Evolutionary conservation across 2,113 vertebrate genomes (phyloP).

Genomic region (Xenopus borealis): DNA sequence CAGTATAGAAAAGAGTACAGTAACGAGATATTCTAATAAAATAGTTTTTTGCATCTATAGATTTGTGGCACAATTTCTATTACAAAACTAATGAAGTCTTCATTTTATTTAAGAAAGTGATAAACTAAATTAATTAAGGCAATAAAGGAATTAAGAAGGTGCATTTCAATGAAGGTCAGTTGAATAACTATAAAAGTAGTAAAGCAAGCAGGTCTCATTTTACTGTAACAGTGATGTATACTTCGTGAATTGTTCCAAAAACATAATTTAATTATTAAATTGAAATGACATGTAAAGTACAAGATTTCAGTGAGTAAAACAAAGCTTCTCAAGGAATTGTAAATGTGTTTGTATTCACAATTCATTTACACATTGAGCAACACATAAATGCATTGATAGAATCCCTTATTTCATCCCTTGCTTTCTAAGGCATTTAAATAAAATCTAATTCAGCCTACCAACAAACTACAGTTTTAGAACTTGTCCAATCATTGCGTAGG

Average conservation of each 20-base stretch:
- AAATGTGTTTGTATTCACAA: constrained; percentile 3
- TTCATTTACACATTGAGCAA: neutral
- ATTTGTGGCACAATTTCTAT: no score
- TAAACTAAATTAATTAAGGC: neutral
- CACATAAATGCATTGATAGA: neutral
- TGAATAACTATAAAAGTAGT: neutral
- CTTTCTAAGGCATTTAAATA: constrained; percentile 49
- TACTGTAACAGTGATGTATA: neutral
- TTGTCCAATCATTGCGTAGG: constrained; percentile 57
- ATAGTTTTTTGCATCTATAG: no score
- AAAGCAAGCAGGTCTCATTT: neutral
- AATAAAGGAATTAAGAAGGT: neutral
- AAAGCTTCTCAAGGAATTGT: neutral
- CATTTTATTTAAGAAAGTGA: neutral
- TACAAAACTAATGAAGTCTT: no score
- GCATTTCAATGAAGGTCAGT: neutral
- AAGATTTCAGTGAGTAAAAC: neutral
- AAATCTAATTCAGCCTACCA: constrained; percentile 56
- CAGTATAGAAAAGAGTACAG: no score
- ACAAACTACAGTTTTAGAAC: constrained; percentile 58
- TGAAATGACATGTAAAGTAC: neutral
- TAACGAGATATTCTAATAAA: no score
- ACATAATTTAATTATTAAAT: constrained; percentile 6
- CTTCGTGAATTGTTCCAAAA: neutral
- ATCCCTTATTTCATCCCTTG: neutral